Conservation (phyloP, 2,888 invertebrate genomes). For the Pseudococcus viburni region DNA sequence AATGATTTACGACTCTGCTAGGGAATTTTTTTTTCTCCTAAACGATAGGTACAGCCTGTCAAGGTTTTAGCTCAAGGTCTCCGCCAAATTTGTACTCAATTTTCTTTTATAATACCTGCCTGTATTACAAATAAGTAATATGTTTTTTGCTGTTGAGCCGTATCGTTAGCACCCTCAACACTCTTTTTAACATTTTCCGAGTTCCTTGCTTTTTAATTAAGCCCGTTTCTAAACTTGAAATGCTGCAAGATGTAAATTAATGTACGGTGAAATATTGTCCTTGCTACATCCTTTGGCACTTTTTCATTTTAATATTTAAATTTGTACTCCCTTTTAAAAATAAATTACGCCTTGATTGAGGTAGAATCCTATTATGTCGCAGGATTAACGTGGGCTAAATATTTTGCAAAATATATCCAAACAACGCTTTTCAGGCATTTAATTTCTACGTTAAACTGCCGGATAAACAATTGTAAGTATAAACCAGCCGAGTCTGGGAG, state of each 20-base stretch:
- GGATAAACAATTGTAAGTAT: conserved; percentile 19
- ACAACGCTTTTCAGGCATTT: conserved; percentile 32
- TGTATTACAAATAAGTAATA: too few relatives aligned
- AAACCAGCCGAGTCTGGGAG: background rate
- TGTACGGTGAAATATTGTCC: background rate
- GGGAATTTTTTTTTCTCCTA: background rate
- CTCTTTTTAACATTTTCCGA: too few relatives aligned
- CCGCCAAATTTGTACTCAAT: too few relatives aligned
- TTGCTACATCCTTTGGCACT: background rate
- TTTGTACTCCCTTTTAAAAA: conserved; percentile 26
- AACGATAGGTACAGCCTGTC: too few relatives aligned
- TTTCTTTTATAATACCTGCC: too few relatives aligned
- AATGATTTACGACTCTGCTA: background rate
- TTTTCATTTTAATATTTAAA: background rate
- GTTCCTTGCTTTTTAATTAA: too few relatives aligned
- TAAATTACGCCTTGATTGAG: conserved; percentile 49
- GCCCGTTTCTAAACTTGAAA: background rate
- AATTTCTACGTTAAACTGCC: conserved; percentile 38
- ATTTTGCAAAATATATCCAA: conserved; percentile 6
- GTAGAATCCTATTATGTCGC: conserved; percentile 45
- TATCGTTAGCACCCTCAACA: too few relatives aligned
- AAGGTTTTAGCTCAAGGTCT: too few relatives aligned
- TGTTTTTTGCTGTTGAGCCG: too few relatives aligned
- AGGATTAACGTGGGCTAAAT: conserved; percentile 38
- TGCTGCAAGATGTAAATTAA: background rate